Evolutionary conservation across 2,888 invertebrate species (phyloP).

Genomic region (Reticulitermes lucifugus): DNA sequence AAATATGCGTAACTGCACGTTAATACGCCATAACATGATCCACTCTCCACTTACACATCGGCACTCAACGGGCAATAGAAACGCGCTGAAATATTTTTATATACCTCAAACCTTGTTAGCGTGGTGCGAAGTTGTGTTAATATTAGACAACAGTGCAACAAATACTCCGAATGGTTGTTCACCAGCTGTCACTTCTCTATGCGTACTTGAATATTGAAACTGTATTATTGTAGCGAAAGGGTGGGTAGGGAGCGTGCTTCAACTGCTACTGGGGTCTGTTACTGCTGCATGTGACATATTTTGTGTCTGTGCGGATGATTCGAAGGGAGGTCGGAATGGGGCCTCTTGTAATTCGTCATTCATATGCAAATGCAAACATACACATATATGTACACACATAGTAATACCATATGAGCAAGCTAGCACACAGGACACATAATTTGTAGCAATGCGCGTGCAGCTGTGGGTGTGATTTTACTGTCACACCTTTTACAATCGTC

Average conservation of each 20-base stretch:
- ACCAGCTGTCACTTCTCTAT: conserved; percentile 3
- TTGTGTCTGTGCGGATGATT: conserved; percentile 9
- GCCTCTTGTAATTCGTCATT: conserved; percentile 41
- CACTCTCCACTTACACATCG: not conserved
- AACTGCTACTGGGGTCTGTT: not conserved
- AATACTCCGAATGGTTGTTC: not conserved
- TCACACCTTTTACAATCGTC: conserved; percentile 48
- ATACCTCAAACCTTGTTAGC: not conserved
- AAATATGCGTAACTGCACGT: conserved; percentile 16
- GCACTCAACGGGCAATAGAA: not conserved
- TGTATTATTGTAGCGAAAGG: conserved; percentile 32
- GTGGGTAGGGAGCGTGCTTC: not conserved
- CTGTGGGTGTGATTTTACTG: conserved; percentile 44
- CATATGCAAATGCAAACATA: conserved; percentile 50
- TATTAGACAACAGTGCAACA: conserved; percentile 17
- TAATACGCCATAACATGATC: not conserved
- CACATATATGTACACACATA: not conserved
- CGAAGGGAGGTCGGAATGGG: conserved; percentile 8
- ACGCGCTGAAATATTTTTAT: conserved; percentile 3
- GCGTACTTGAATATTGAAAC: conserved; percentile 41
- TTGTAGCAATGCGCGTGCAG: conserved; percentile 40
- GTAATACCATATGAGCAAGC: not conserved
- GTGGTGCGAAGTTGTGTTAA: conserved; percentile 13
- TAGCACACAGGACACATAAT: conserved; percentile 36
- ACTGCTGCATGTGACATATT: conserved; percentile 35